Evolutionary conservation across 2,888 invertebrate species (phyloP).

Genomic region (Lycia hirtaria): DNA sequence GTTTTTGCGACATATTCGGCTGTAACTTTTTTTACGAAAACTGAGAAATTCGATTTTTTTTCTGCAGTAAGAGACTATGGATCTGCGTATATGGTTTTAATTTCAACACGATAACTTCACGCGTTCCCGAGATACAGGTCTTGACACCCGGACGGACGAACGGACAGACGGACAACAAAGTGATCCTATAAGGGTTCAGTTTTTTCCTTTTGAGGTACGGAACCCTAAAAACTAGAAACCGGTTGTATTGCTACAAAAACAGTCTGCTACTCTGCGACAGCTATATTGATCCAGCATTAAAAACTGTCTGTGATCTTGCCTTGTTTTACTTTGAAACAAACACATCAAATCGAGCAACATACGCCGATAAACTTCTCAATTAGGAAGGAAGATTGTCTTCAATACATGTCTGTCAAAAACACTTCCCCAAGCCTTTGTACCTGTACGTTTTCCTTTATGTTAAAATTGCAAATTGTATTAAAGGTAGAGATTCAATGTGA

Average conservation of each 20-base stretch:
- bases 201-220: too few species aligned
- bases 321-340: conserved; percentile 8
- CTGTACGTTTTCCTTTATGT: conserved; percentile 23
- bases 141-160: too few species aligned
- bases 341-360: conserved; percentile 4
- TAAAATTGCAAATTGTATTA: conserved; percentile 40
- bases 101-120: too few species aligned
- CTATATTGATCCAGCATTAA: conserved; percentile 31
- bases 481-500: conserved; percentile 39
- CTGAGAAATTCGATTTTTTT: too few species aligned
- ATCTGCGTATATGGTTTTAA: too few species aligned
- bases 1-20: too few species aligned
- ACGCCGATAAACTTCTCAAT: conserved; percentile 16
- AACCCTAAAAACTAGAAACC: neutral
- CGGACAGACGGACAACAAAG: too few species aligned
- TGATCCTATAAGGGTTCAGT: too few species aligned
- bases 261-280: neutral
- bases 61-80: too few species aligned
- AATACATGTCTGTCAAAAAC: conserved; percentile 27
- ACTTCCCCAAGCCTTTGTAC: conserved; percentile 15
- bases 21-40: too few species aligned
- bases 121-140: too few species aligned
- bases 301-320: conserved; percentile 4
- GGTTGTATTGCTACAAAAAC: neutral
- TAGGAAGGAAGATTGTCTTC: conserved; percentile 21